Conservation (phyloP, 2,888 invertebrate species). For the Mimas tiliae region DNA sequence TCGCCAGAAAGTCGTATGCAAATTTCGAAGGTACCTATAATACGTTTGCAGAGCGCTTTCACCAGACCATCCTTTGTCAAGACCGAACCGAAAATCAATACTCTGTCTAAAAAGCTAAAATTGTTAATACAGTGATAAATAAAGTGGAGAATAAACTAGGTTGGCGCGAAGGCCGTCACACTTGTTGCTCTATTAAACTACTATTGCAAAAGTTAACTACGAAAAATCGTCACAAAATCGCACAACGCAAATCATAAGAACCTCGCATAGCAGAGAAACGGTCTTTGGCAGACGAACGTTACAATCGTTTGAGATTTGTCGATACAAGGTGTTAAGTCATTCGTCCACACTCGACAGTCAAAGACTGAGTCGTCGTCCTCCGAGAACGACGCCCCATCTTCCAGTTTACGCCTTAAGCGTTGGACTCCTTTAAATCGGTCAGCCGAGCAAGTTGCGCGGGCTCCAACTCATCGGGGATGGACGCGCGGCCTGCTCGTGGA, state of each 20-base stretch:
- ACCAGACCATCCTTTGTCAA: neutral
- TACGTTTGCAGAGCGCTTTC: slow-evolving; percentile 2
- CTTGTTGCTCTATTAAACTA: neutral
- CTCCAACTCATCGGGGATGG: slow-evolving; percentile 95
- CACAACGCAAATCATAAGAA: slow-evolving; percentile 27
- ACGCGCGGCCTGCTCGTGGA: slow-evolving; percentile 91
- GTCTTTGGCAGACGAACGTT: slow-evolving; percentile 46
- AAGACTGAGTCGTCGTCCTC: slow-evolving; percentile 22
- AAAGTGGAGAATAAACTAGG: neutral
- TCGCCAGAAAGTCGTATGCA: slow-evolving; percentile 31
- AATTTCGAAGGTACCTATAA: slow-evolving; percentile 28
- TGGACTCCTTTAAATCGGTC: slow-evolving; percentile 95
- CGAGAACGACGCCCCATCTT: neutral
- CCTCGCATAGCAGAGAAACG: slow-evolving; percentile 54
- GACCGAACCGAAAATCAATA: neutral
- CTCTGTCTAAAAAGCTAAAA: slow-evolving; percentile 3
- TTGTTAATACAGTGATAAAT: neutral
- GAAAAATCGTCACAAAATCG: slow-evolving; percentile 29
- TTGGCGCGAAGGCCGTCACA: neutral
- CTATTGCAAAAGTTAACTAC: neutral
- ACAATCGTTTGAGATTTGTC: neutral
- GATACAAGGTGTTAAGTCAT: slow-evolving; percentile 25
- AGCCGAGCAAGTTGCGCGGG: slow-evolving; percentile 94
- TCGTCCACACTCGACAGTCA: slow-evolving; percentile 18
- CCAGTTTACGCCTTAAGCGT: slow-evolving; percentile 86